Evolutionary conservation across 2,797 vertebrate species (phyloP), one percentile per base, ranked within the genome.

Genomic region (Sandelia bainsii): DNA sequence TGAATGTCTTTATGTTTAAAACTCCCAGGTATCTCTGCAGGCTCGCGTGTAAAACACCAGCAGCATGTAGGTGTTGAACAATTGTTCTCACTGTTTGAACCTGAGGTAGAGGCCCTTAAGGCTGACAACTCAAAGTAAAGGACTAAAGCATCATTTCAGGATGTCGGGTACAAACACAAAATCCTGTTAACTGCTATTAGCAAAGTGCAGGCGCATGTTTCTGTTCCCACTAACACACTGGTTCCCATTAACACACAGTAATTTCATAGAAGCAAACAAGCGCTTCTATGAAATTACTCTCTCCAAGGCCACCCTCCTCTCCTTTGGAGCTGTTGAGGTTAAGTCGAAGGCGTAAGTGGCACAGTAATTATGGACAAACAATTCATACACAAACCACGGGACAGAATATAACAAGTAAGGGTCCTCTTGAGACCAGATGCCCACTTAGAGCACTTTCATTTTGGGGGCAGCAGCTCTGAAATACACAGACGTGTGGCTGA

Each of bases 401-500:
- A 67, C 50, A 51, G 42, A 70, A 72, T 53, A 49, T 51, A 62
- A 79, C 65, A 70, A 64, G 59, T 63, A 65, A 50, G 61, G 32
- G 62, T 71, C 50, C 76, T 62, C 66, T 72, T 39, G 79, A 80
- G 74, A 80, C 78, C 84, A 83, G 82, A 85, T 77, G 79, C 77
- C 84, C 79, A 77, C 77, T 80, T 44, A 59, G 56, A 82, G 75
- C 23, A 52, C 76, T 77, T 81, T 54, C 75, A 69, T 81, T 77
- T 76, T 48, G 51, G 58, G 29, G 77, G 57, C 27, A n/a, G 65
- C 68, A 48, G 62, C 69, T 83, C 42, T 76, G 75, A 77, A 81
- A 75, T 22, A 62, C 56, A 77, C 60, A 50, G 69, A 76, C 0
- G 2, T 57, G 74, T 44, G 0, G 76, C 78, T 58, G 66, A 79